Conservation (phyloP, 2,113 vertebrate species). For the Cyprichromis sp. region DNA sequence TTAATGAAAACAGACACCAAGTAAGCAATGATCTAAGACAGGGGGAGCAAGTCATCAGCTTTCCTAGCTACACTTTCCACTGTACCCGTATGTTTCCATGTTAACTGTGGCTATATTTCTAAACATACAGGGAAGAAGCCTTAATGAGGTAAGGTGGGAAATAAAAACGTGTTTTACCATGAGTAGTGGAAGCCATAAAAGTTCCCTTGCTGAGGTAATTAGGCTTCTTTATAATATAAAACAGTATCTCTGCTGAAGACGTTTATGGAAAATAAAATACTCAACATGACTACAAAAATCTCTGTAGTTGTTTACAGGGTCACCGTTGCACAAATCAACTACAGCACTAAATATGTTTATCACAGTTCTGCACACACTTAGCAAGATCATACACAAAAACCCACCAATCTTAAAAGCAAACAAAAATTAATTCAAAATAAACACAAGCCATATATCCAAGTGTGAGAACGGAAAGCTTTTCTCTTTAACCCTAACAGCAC, state of each 20-base stretch:
- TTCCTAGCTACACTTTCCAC: background rate
- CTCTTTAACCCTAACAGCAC: background rate
- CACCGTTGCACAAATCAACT: background rate
- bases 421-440: background rate
- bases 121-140: background rate
- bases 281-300: background rate
- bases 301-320: background rate
- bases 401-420: background rate
- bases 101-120: background rate
- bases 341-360: background rate
- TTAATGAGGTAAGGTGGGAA: slow-evolving; percentile 24
- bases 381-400: background rate
- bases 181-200: slow-evolving; percentile 6
- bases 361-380: background rate
- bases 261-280: background rate
- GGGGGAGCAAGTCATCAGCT: background rate
- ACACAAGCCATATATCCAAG: background rate
- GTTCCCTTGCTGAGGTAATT: background rate
- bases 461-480: background rate
- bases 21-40: background rate
- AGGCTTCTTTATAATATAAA: slow-evolving; percentile 5
- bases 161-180: background rate
- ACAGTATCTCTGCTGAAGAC: background rate
- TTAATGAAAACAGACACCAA: background rate
- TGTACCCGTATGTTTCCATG: background rate